These are phyloP conservation scores for Littorina saxatilis DNA, from an alignment of 1,140 invertebrate genomes.

Conservation along the genomic window DNA sequence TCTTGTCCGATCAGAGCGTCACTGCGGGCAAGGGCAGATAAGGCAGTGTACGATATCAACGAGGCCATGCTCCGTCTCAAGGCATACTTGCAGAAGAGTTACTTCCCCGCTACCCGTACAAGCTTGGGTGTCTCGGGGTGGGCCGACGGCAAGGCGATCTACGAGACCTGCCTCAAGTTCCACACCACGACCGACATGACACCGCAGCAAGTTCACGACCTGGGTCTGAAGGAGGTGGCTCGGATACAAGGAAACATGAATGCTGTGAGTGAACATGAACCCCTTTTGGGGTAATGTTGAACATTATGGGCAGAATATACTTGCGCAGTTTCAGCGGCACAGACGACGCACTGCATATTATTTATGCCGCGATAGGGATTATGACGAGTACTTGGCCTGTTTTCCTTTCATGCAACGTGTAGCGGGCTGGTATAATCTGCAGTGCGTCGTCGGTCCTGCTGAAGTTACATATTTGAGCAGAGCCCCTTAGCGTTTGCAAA, in stretches of 20 bases:
- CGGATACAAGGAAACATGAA: constrained; percentile 74
- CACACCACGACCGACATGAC: constrained; percentile 70
- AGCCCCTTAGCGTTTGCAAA: neutral
- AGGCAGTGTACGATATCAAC: neutral
- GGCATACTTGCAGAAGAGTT: constrained; percentile 53
- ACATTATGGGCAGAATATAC: too few relatives aligned
- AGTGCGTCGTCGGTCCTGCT: too few relatives aligned
- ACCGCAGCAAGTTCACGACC: constrained; percentile 73
- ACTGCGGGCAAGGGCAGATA: neutral
- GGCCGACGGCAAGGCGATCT: constrained; percentile 69
- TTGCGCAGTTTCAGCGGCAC: too few relatives aligned
- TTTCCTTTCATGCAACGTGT: too few relatives aligned
- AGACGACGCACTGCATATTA: too few relatives aligned
- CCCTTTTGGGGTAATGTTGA: neutral
- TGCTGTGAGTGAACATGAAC: constrained; percentile 61
- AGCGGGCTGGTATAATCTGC: too few relatives aligned
- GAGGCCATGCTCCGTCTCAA: constrained; percentile 3
- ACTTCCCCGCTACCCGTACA: constrained; percentile 61
- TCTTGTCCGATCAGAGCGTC: neutral
- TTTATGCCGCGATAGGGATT: too few relatives aligned
- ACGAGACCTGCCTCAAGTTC: constrained; percentile 71
- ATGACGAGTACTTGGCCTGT: too few relatives aligned
- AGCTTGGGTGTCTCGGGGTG: constrained; percentile 66
- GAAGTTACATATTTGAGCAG: too few relatives aligned
- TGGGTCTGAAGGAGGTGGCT: constrained; percentile 73